Percentiles rank a stretch among this genome's conserved stretches.
These are phyloP conservation scores for Caenorhabditis angaria DNA, from an alignment of 2,888 invertebrate genomes.

Conservation along the genomic window DNA sequence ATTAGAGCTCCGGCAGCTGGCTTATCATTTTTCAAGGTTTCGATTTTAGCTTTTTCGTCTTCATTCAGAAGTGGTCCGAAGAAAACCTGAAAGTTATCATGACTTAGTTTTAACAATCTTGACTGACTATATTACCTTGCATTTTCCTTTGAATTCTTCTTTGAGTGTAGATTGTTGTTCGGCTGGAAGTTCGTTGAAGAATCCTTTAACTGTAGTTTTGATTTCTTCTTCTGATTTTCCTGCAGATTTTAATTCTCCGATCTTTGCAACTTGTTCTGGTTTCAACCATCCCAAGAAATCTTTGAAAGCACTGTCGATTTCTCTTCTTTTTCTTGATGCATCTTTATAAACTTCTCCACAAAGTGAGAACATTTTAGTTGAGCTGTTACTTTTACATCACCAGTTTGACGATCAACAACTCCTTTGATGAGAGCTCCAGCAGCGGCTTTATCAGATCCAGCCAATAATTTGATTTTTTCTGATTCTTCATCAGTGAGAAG, in stretches of 20 bases:
- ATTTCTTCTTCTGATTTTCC: constrained; percentile 50
- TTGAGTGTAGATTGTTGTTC: constrained; percentile 32
- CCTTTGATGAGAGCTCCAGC: constrained; percentile 28
- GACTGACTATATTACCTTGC: constrained; percentile 36
- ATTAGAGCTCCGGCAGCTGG: constrained; percentile 29
- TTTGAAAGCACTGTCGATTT: constrained; percentile 18
- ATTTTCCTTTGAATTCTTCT: constrained; percentile 49
- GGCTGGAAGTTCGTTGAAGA: constrained; percentile 47
- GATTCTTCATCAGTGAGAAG: constrained; percentile 35
- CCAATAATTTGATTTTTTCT: constrained; percentile 30
- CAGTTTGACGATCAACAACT: constrained; percentile 39
- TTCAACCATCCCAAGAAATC: constrained; percentile 36
- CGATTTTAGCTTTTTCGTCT: constrained; percentile 37
- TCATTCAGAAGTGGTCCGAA: constrained; percentile 37
- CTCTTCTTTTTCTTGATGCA: constrained; percentile 18
- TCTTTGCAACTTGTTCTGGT: constrained; percentile 33
- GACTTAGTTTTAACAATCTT: too few relatives aligned
- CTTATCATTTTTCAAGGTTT: constrained; percentile 27
- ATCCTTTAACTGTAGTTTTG: constrained; percentile 52
- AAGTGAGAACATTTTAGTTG: constrained; percentile 41
- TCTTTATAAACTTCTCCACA: constrained; percentile 26
- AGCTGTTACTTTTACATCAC: constrained; percentile 36
- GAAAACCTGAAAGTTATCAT: constrained; percentile 6
- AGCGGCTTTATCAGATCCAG: constrained; percentile 8
- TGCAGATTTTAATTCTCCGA: constrained; percentile 31